Conservation (phyloP, 2,113 vertebrate species). For the Colinus virginianus region DNA sequence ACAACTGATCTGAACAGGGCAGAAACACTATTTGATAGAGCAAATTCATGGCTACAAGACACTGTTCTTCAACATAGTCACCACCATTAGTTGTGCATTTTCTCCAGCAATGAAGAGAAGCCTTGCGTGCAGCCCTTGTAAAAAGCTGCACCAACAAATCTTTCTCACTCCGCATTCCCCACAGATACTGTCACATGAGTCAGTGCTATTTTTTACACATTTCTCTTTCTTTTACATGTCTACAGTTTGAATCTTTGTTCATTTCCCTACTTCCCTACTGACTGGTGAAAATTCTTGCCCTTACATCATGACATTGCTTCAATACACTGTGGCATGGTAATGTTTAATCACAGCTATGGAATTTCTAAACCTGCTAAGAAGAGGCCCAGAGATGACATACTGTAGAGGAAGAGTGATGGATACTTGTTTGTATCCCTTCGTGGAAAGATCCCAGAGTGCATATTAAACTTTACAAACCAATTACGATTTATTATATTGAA, state of each 20-base stretch:
- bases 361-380: not conserved
- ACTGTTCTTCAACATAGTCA: no score
- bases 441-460: not conserved
- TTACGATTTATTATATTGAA: not conserved
- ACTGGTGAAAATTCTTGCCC: not conserved
- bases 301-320: conserved; percentile 1
- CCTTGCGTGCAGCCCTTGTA: no score
- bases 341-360: not conserved
- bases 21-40: no score
- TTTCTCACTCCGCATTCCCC: not conserved
- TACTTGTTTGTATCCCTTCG: not conserved
- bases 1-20: no score
- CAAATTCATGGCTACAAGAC: no score
- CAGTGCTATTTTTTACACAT: not conserved
- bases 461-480: not conserved
- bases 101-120: no score
- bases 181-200: not conserved
- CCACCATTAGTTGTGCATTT: no score
- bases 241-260: not conserved
- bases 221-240: not conserved
- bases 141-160: not conserved
- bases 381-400: not conserved
- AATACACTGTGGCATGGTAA: not conserved
- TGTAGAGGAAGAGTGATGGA: not conserved
- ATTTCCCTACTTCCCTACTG: not conserved